Percentiles rank a stretch among this genome's conserved stretches.
phyloP scores from a whole-genome alignment of 1,140 invertebrate genomes.

The Bombus confusus region DNA sequence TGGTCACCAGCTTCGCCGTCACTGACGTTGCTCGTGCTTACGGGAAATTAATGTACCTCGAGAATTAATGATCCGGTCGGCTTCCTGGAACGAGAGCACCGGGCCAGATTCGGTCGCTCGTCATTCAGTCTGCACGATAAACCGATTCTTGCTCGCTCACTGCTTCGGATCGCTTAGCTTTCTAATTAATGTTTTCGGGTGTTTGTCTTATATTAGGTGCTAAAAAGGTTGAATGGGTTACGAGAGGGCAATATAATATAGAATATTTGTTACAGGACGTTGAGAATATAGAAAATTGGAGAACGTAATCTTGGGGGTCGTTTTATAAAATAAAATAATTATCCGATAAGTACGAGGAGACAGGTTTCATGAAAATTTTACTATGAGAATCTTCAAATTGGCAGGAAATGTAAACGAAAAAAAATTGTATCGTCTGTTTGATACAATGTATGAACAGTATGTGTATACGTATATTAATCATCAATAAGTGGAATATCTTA shows the following conservation, averaged over 20 bases:
- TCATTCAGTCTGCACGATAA: background rate
- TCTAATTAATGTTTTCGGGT: background rate
- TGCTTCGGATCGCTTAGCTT: background rate
- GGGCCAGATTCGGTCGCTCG: conserved; percentile 15
- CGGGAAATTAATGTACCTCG: conserved; percentile 79
- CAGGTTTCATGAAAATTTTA: background rate
- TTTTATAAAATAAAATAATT: too few species aligned
- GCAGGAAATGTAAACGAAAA: background rate
- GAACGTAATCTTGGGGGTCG: too few species aligned
- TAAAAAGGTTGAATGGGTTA: background rate
- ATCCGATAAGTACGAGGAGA: background rate
- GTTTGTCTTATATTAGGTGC: background rate
- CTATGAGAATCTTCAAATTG: background rate
- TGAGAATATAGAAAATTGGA: background rate
- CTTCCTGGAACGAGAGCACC: conserved; percentile 60
- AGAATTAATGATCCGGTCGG: conserved; percentile 78
- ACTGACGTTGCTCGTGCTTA: conserved; percentile 48
- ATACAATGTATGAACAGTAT: background rate
- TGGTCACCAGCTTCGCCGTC: conserved; percentile 63
- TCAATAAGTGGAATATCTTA: too few species aligned
- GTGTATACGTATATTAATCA: background rate
- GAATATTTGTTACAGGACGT: background rate
- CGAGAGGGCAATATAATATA: too few species aligned
- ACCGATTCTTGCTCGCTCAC: background rate
- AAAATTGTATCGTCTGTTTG: background rate